Evolutionary conservation across 1,140 invertebrate genomes (phyloP), one percentile per base, ranked within the genome.

Genomic region (Solenopsis invicta): DNA sequence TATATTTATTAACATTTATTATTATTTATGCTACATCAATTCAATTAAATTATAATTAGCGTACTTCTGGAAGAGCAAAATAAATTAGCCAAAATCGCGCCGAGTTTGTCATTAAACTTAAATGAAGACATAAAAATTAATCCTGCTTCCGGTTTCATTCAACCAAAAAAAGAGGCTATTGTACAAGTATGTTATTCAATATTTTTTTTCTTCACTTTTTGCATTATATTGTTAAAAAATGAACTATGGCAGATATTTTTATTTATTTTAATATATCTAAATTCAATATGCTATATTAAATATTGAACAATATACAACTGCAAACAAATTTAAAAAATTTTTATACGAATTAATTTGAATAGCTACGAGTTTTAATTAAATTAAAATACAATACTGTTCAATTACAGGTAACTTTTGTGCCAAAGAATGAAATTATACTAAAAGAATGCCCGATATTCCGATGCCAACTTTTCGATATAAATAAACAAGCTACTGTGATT

Each of bases 381-480:
- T 18, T 45, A 61, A 2, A 29, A 21, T 50, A 4, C 12, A 56
- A 5, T n/a, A 13, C 0, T 24, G 13, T 59, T 59, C 12, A 3
- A 18, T 85, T 66, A 2, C 16, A 94, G 93, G 56, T 94, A 12
- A 89, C n/a, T 13, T 91, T 93, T 21, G 62, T 59, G 10, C 86
- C 93, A 6, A 90, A 86, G 16, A 81, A 56, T 18, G 93, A 94
- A 89, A 81, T 94, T n/a, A 84, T 6, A 64, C 18, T 95, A 4
- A 91, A 90, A 45, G 71, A 89, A 50, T 75, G 71, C n/a, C 88
- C 91, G 4, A 78, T 94, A 61, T 59, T 95, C 0, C 92, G 88
- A 48, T 94, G 91, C 29, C 66, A 81, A 21, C 21, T 94, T 48
- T 52, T 93, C 0, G 93, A 95, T 75, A 71, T 80, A 0, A 87